phyloP scores from a whole-genome alignment of 2,113 vertebrate genomes.

The Petaurus breviceps region DNA sequence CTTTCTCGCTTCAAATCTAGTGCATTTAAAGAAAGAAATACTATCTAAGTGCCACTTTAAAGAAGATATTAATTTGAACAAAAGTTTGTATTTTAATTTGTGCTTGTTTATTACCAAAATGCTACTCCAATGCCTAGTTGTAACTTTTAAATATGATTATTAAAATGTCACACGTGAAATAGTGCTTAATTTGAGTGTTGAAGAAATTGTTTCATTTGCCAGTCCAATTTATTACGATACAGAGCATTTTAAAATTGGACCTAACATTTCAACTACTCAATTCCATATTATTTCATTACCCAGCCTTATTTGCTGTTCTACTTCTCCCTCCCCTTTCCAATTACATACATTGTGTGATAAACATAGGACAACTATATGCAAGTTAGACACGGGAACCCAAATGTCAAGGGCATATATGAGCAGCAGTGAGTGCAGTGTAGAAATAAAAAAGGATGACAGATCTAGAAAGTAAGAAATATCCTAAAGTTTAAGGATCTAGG shows the following conservation, averaged over 20 bases:
- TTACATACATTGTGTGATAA: background rate
- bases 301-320: background rate
- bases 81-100: conserved; percentile 64
- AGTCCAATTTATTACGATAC: conserved; percentile 44
- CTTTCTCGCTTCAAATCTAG: conserved; percentile 52
- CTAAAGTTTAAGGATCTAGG: background rate
- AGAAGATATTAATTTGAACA: conserved; percentile 59
- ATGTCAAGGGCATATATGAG: background rate
- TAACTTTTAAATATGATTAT: conserved; percentile 54
- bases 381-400: background rate
- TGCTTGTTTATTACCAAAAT: background rate
- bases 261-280: background rate
- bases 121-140: conserved; percentile 33
- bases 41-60: conserved; percentile 54
- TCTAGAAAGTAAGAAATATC: background rate
- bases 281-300: background rate
- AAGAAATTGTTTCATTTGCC: conserved; percentile 42
- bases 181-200: conserved; percentile 40
- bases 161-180: conserved; percentile 45
- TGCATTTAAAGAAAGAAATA: conserved; percentile 41
- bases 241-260: background rate
- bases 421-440: background rate
- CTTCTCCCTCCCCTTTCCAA: background rate
- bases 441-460: background rate
- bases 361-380: background rate